phyloP scores from a whole-genome alignment of 2,113 vertebrate genomes.

The Hystrix brachyura region DNA sequence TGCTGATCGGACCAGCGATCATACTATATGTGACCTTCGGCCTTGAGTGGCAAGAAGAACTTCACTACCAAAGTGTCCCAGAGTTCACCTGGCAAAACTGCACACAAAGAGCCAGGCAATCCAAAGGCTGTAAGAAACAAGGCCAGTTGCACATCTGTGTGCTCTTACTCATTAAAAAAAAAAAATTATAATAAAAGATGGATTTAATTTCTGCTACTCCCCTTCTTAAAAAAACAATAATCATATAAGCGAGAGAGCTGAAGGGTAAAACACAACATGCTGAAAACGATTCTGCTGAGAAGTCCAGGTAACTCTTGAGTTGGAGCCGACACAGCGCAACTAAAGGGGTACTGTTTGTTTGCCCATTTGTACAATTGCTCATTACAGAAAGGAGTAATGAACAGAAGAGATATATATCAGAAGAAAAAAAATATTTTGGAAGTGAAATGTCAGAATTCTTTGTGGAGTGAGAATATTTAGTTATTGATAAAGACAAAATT shows the following conservation, averaged over 20 bases:
- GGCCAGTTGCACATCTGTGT: neutral
- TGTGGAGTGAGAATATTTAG: conserved; percentile 22
- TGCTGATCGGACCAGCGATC: neutral
- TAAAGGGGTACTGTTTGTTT: neutral
- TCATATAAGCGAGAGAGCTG: neutral
- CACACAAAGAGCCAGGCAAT: neutral
- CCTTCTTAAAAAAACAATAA: neutral
- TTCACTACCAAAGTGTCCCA: neutral
- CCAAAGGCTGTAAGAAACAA: neutral
- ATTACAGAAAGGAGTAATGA: neutral
- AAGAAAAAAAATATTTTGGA: neutral
- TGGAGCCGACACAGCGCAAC: neutral
- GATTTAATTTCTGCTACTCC: neutral
- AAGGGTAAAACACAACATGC: neutral
- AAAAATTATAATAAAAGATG: neutral
- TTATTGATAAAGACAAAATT: conserved; percentile 64
- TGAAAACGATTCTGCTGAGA: neutral
- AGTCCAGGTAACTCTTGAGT: neutral
- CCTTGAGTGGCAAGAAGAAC: neutral
- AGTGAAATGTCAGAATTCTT: conserved; percentile 64
- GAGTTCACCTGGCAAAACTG: neutral
- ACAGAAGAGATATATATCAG: neutral
- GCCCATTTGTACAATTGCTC: neutral
- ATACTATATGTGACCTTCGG: neutral
- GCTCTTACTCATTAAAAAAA: neutral